phyloP scores from a whole-genome alignment of 2,113 vertebrate genomes.

The Pholis gunnellus region DNA sequence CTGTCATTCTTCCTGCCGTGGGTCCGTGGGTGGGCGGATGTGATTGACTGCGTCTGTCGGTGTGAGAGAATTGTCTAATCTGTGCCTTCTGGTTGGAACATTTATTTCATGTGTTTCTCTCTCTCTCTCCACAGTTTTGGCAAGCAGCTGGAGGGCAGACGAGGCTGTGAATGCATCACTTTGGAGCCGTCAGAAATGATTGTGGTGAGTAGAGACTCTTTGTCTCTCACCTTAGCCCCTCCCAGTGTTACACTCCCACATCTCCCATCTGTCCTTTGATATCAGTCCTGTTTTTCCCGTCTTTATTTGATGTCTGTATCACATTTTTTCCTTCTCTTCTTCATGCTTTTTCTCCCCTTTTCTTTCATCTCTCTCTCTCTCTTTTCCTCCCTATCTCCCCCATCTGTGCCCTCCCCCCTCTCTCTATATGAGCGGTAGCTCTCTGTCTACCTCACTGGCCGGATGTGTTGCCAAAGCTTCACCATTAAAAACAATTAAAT shows the following conservation, averaged over 20 bases:
- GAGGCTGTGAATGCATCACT: slow-evolving; percentile 97
- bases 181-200: slow-evolving; percentile 99
- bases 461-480: background rate
- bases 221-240: slow-evolving; percentile 10
- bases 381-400: slow-evolving; percentile 4
- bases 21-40: slow-evolving; percentile 10
- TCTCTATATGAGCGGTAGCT: background rate
- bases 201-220: slow-evolving; percentile 89
- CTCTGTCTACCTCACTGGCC: background rate
- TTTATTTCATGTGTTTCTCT: too few species aligned
- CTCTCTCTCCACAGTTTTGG: slow-evolving; percentile 89
- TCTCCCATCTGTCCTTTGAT: slow-evolving; percentile 53
- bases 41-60: slow-evolving; percentile 33
- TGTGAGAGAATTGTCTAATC: slow-evolving; percentile 7
- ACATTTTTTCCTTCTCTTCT: background rate
- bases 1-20: background rate
- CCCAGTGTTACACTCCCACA: slow-evolving; percentile 21
- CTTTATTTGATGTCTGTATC: slow-evolving; percentile 64
- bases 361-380: slow-evolving; percentile 45
- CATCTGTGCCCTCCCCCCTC: background rate
- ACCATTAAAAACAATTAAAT: background rate
- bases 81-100: background rate
- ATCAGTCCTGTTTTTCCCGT: slow-evolving; percentile 12
- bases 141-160: slow-evolving; percentile 95
- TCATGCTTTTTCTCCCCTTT: background rate